Evolutionary conservation across 1,140 invertebrate species (phyloP), one percentile per base, ranked within the genome.

Genomic region (Pteromalus puparum): DNA sequence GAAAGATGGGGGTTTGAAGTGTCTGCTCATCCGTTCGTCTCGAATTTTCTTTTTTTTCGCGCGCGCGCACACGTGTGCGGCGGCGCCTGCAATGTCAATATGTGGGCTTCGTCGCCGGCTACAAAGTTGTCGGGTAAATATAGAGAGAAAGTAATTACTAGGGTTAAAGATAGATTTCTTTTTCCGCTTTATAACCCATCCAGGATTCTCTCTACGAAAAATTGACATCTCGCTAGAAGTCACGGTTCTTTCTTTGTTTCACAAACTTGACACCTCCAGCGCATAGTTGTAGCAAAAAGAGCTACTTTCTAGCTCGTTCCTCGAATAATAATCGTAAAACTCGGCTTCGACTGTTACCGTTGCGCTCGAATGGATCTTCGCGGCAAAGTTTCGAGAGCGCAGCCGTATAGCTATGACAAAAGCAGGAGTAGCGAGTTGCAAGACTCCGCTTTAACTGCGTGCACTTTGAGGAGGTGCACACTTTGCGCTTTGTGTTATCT

Each of bases 261-360:
- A 2, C 1, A 82, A 48, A 68, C 74, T 77, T 77, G 46, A 82
- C 81, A 75, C 72, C 24, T 74, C 21, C 18, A n/a, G 21, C 30
- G 3, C 48, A 30, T 81, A n/a, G 21, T 6, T 7, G 18, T 21
- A 61, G 18, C 18, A n/a, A 83, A 83, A 77, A 48, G 34, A 65
- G 76, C 81, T 42, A 82, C 81, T 82, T 75, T 82, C 72, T 82
- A 48, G 72, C 53, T 75, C 42, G 24, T 83, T 83, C 81, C 61
- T 18, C 53, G 81, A 83, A 83, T 24, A 77, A 26, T 83, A 77
- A 26, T 83, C 81, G 53, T 83, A 76, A 83, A 76, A 46, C 2
- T 76, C 61, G 73, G 30, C 15, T 42, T 34, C 30, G 72, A 70
- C 67, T 61, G 21, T 61, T 18, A 61, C 21, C 53, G 53, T 74